Conservation (phyloP, 30 jellyfish, hydroid and myxozoan genomes). For the Rhopilema esculentum region DNA sequence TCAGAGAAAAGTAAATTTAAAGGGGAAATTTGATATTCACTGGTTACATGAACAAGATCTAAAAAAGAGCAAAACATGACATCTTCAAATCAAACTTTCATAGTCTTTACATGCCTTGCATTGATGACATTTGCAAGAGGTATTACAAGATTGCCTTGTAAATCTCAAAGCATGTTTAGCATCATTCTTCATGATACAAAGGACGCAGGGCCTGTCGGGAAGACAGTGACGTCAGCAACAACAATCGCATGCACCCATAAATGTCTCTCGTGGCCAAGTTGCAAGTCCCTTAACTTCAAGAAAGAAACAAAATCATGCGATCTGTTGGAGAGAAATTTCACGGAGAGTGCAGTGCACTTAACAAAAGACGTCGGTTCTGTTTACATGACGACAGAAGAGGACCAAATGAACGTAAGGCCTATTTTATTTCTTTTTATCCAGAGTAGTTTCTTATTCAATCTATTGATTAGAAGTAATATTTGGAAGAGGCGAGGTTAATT, state of each 20-base stretch:
- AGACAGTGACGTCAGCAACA: neutral
- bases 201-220: conserved; percentile 17
- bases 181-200: neutral
- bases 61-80: too few species aligned
- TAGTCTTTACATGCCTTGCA: neutral
- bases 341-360: neutral
- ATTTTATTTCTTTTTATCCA: too few species aligned
- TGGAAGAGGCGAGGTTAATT: too few species aligned
- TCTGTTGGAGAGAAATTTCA: neutral
- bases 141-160: neutral
- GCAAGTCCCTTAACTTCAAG: conserved; percentile 17
- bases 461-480: too few species aligned
- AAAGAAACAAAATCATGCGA: neutral
- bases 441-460: too few species aligned
- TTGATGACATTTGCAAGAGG: neutral
- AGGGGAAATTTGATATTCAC: too few species aligned
- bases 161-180: neutral
- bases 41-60: too few species aligned
- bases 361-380: neutral
- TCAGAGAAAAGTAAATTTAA: too few species aligned
- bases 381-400: conserved; percentile 16
- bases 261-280: conserved; percentile 6
- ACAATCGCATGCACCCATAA: neutral
- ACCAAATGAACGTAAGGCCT: neutral
- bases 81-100: too few species aligned